phyloP scores from a whole-genome alignment of 2,797 vertebrate genomes.

The Liasis olivaceus region DNA sequence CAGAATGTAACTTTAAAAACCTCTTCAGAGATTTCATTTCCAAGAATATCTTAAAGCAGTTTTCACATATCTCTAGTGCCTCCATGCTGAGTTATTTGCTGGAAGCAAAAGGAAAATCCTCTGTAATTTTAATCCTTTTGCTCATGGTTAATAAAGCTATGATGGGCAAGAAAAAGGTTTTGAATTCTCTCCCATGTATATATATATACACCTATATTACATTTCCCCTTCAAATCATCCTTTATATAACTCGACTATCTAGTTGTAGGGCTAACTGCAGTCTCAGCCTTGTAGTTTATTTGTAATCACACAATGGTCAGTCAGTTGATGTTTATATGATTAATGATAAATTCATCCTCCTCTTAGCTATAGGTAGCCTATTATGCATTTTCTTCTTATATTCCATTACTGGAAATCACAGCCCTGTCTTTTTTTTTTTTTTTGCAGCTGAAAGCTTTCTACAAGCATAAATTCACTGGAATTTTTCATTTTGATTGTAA shows the following conservation, averaged over 20 bases:
- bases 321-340: conserved; percentile 24
- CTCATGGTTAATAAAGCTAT: background rate
- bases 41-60: background rate
- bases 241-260: background rate
- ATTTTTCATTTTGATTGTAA: background rate
- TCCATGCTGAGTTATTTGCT: background rate
- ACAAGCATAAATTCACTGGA: background rate
- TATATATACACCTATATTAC: background rate
- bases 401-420: conserved; percentile 1
- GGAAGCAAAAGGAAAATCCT: background rate
- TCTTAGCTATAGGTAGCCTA: conserved; percentile 3
- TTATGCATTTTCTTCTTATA: conserved; percentile 30
- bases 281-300: conserved; percentile 7
- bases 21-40: background rate
- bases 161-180: conserved; percentile 21
- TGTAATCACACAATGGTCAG: conserved; percentile 2
- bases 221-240: background rate
- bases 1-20: conserved; percentile 1
- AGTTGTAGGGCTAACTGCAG: conserved; percentile 19
- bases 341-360: background rate
- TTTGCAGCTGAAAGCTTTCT: background rate
- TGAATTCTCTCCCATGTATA: background rate
- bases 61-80: background rate
- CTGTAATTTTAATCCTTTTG: background rate
- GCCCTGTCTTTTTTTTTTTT: background rate